phyloP scores from a whole-genome alignment of 1,140 invertebrate species.

The Triops cancriformis region DNA sequence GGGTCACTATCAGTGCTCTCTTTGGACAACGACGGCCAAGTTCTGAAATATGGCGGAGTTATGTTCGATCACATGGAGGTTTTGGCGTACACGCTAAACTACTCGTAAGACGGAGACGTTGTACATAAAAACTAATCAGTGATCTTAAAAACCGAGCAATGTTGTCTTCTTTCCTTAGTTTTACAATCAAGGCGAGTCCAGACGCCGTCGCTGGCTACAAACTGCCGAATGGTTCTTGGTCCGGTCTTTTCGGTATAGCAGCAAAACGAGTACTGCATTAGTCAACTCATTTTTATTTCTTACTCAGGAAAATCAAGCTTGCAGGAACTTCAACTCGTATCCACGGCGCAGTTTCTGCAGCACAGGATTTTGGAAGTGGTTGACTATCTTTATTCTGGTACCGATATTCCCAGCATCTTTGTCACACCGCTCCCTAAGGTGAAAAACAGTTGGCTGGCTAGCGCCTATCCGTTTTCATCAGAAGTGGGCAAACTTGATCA shows the following conservation, averaged over 20 bases:
- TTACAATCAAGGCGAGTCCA: no score
- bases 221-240: neutral
- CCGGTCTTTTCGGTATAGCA: neutral
- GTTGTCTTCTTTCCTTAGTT: no score
- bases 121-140: no score
- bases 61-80: neutral
- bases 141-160: no score
- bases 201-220: no score
- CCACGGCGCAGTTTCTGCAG: neutral
- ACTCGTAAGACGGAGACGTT: neutral
- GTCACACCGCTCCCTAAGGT: neutral
- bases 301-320: no score
- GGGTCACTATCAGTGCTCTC: no score
- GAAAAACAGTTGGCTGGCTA: neutral
- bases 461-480: neutral
- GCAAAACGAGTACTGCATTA: neutral
- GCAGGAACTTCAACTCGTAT: neutral
- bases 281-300: no score
- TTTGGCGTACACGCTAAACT: neutral
- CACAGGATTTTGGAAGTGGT: neutral
- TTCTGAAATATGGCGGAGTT: neutral
- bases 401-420: neutral
- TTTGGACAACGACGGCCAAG: no score
- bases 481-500: neutral
- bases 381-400: neutral